These are phyloP conservation scores for Dilophus febrilis DNA, from an alignment of 2,888 invertebrate genomes.

Conservation along the genomic window DNA sequence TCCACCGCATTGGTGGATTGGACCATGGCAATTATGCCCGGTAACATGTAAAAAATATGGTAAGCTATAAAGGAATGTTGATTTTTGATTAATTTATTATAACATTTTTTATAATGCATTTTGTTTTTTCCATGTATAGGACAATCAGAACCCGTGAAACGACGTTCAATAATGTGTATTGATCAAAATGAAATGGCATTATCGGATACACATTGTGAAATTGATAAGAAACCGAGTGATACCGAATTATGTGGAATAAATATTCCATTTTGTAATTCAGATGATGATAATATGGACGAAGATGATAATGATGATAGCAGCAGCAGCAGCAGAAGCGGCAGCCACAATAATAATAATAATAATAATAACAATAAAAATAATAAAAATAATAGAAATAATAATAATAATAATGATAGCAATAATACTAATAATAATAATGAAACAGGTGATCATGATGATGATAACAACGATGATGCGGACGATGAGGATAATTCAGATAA, in stretches of 20 bases:
- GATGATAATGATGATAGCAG: conserved; percentile 8
- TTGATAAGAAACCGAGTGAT: conserved; percentile 44
- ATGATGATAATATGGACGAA: conserved; percentile 10
- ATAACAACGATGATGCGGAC: no score
- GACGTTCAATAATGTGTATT: conserved; percentile 57
- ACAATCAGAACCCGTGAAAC: conserved; percentile 38
- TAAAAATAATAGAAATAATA: no score
- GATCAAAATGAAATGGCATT: conserved; percentile 59
- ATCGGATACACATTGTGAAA: conserved; percentile 54
- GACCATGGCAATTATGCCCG: conserved; percentile 72
- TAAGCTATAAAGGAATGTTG: no score
- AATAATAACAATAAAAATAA: conserved; percentile 3
- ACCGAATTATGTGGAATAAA: conserved; percentile 41
- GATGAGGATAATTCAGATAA: no score
- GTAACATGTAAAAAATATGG: conserved; percentile 38
- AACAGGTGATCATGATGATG: no score
- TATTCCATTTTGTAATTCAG: conserved; percentile 21
- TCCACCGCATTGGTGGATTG: conserved; percentile 72
- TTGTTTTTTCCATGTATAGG: conserved; percentile 8
- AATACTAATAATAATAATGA: no score
- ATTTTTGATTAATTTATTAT: conserved; percentile 9
- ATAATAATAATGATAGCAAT: no score
- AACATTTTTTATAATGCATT: conserved; percentile 12
- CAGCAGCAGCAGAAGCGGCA: no score
- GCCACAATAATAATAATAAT: background rate